phyloP scores from a whole-genome alignment of 2,888 invertebrate genomes.

The Scaptomyza caliginosa region DNA sequence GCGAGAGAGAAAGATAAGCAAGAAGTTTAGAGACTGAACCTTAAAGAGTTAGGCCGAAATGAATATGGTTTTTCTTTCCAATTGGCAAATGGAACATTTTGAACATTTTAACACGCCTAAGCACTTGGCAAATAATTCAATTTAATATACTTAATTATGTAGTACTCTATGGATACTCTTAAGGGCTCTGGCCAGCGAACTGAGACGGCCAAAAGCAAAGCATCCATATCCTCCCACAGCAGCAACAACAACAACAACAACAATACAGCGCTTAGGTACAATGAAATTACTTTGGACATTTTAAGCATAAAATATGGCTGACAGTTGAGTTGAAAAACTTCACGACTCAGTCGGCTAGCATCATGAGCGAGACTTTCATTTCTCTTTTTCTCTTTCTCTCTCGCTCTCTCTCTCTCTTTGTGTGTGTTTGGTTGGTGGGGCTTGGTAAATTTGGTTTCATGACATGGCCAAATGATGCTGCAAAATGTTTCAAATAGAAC shows the following conservation, averaged over 20 bases:
- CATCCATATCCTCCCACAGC: constrained; percentile 6
- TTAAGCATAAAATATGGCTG: constrained; percentile 79
- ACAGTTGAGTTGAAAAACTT: constrained; percentile 65
- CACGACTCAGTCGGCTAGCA: constrained; percentile 36
- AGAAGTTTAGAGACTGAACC: not conserved
- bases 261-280: constrained; percentile 63
- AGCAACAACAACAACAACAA: constrained; percentile 7
- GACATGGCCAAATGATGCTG: constrained; percentile 55
- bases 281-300: constrained; percentile 76
- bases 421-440: not conserved
- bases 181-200: constrained; percentile 38
- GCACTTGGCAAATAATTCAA: constrained; percentile 68
- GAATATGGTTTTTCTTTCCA: not conserved
- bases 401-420: not conserved
- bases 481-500: constrained; percentile 39
- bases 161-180: constrained; percentile 17
- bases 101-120: constrained; percentile 39
- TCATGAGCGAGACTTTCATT: constrained; percentile 27
- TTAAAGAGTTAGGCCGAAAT: constrained; percentile 39
- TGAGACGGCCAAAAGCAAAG: constrained; percentile 24
- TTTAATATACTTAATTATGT: constrained; percentile 68
- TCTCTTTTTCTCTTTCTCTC: not conserved
- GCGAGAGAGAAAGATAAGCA: not conserved
- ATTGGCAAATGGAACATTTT: constrained; percentile 14
- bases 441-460: constrained; percentile 1